Evolutionary conservation across 2,888 invertebrate species (phyloP), one percentile per base, ranked within the genome.

Genomic region (Dromius quadrimaculatus): DNA sequence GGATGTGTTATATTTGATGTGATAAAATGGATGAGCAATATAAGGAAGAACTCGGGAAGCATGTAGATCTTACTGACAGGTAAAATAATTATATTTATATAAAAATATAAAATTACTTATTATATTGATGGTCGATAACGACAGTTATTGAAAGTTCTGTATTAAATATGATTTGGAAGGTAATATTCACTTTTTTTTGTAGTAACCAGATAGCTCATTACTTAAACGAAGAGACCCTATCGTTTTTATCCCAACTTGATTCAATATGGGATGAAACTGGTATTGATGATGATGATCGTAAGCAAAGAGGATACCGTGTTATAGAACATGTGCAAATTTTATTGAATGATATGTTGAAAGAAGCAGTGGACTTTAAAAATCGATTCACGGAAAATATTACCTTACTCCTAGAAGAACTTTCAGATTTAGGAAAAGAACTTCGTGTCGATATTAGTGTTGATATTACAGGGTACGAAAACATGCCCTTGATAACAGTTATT

Each of bases 301-400:
- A 54, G 0, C 28, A 73, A 19, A 75, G 76, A 74, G 71, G 50
- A 5, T 34, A 47, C 1, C 64, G 73, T 11, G 76, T 77, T 2
- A 50, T 66, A 17, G 61, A 69, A 2, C 71, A 73, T 73, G 85
- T 87, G 20, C 82, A 86, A 75, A 85, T 85, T 3, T 81, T 89
- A 2, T 88, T 88, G 73, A 79, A 83, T 1, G 90, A 90, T 74
- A 86, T 91, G 73, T 81, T 89, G 8, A 79, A 81, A 0, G 91
- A 92, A 77, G 87, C 90, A 0, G 80, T 85, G 43, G 83, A 85
- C 32, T 86, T 87, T 69, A 82, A 87, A 9, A 82, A 84, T 19
- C 79, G 76, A 1, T 83, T 91, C 75, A 80, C 86, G 28, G 80
- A 80, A 6, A 85, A 86, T 74, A 88, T 92, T 28, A 84, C 87